Evolutionary conservation across 92 coral and sea anemone genomes (phyloP).

Genomic region (Epizoanthus stellaris): DNA sequence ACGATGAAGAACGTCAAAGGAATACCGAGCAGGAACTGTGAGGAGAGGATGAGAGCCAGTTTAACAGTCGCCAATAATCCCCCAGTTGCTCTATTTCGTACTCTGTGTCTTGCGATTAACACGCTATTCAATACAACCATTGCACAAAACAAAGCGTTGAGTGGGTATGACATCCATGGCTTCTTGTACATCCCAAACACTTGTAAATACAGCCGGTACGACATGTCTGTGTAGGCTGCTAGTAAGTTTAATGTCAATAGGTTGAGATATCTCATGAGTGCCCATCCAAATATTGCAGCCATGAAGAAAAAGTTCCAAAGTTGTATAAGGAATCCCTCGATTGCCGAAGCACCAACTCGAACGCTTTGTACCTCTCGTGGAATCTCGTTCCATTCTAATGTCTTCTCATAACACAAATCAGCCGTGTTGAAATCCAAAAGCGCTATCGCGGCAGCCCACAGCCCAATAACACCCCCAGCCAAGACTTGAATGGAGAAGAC

Average conservation of each 20-base stretch:
- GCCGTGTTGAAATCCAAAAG: conserved; percentile 61
- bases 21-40: conserved; percentile 63
- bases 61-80: conserved; percentile 4
- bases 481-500: conserved; percentile 29
- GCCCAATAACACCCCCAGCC: conserved; percentile 35
- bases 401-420: conserved; percentile 51
- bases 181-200: conserved; percentile 50
- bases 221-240: conserved; percentile 48
- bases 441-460: conserved; percentile 46
- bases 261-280: conserved; percentile 53
- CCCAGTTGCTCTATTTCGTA: background rate
- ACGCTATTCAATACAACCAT: conserved; percentile 40
- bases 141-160: conserved; percentile 26
- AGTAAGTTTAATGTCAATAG: conserved; percentile 53
- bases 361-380: conserved; percentile 41
- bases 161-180: conserved; percentile 58
- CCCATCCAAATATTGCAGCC: conserved; percentile 57
- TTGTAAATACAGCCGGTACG: conserved; percentile 51
- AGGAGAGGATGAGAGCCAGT: conserved; percentile 50
- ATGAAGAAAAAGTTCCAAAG: conserved; percentile 62
- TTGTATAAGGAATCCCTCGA: conserved; percentile 62
- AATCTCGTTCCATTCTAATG: conserved; percentile 32
- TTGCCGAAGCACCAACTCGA: conserved; percentile 53
- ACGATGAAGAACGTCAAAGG: conserved; percentile 44
- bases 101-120: conserved; percentile 43